Base-by-base conservation (phyloP, 2,113 vertebrate species). In the Cebidichthys violaceus region DNA sequence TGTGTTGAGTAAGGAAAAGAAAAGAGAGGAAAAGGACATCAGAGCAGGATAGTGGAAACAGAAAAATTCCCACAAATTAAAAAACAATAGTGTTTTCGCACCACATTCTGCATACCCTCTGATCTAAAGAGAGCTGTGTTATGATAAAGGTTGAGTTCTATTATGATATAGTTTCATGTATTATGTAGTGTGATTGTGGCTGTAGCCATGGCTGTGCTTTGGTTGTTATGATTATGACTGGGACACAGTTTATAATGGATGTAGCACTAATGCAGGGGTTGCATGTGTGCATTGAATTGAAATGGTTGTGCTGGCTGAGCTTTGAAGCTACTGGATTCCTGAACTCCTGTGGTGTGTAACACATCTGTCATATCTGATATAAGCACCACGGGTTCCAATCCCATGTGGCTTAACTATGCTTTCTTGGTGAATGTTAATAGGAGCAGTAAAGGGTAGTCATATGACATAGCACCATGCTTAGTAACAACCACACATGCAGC, bases 11-110 rank as follows among this genome's bases (percentile, higher is more conserved):
- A 39, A 65, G 37, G 15, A 27, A 43, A 70, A 47, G 39, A 43
- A 65, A 70, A 50, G 39, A 60, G 2, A 72, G 27, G 31, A 67
- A 73, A 15, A 79, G 35, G 18, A 75, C 29, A 77, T 39, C 9
- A 59, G 64, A 65, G 43, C 62, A 52, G 77, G 29, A 35, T 5
- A 81, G 64, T 20, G n/a, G 24, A 65, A 77, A 79, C 27, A 33
- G 35, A 43, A 60, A 67, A 29, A 39, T 39, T 41, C 20, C n/a
- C 7, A 72, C 22, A 59, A 11, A 84, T 54, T 54, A 18, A 4
- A 6, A 13, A 47, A 62, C 11, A 41, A 22, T 14, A 24, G 2
- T 35, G 50, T 55, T 20, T 22, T 47, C 2, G 9, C 66, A 22
- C 6, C 22, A 33, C 2, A 0, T 33, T 33, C 52, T 37, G 2